Base-by-base conservation (phyloP, 1,140 invertebrate genomes). In the Danaus plexippus region DNA sequence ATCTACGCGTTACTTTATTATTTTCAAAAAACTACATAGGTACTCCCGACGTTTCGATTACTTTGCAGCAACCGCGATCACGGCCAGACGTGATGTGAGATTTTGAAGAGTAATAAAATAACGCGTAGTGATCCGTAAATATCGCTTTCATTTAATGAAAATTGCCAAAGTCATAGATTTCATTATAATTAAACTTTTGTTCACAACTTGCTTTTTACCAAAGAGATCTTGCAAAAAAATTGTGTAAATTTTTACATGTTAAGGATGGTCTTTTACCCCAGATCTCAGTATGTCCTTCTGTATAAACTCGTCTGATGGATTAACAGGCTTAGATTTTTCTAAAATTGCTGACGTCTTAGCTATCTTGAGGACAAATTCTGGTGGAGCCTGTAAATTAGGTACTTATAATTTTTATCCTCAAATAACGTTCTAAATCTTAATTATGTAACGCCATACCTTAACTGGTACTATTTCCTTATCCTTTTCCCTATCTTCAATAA, bases 351-450 rank as follows among this genome's bases (percentile, higher is more conserved):
- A 71, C 44, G 67, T 46, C 50, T 65, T 76, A 8, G 70, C 77
- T n/a, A 77, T 55, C 2, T 63, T 50, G 32, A 77, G 11, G 6
- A 80, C 77, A 10, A 76, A 12, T 61, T 80, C 73, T 18, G 73
- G 70, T 8, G 73, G 56, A 13, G 75, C 73, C 77, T 80, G 45
- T 22, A 55, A 57, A 43, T 42, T n/a, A 55, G 44, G n/a, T n/a
- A n/a, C n/a, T n/a, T n/a, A n/a, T 43, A 54, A 44, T 15, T 32
- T 22, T 41, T 15, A 10, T 4, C 1, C 32, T 40, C 11, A 40
- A 7, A 49, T 40, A 11, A 18, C 13, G 12, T n/a, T 42, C n/a
- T 47, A 47, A 47, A n/a, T 1, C 42, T 47, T 15, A 12, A 22
- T 52, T 12, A 9, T 13, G 43, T 49, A 9, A 53, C 15, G 12